Conservation (phyloP, 92 coral and sea anemone genomes). For the Hydrozoanthus gracilis region DNA sequence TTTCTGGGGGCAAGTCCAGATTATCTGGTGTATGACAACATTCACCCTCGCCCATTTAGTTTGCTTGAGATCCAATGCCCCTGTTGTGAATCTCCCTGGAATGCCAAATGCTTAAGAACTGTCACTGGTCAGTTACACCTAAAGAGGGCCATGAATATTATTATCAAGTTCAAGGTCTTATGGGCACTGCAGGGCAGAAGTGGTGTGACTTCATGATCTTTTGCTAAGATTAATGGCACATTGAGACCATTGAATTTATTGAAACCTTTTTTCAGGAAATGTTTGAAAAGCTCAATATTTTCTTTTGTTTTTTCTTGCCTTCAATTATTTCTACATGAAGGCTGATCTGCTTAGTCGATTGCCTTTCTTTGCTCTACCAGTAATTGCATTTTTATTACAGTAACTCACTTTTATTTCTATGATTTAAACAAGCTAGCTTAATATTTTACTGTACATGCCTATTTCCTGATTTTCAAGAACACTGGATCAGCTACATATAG, state of each 20-base stretch:
- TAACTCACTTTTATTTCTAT: background rate
- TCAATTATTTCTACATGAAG: slow-evolving; percentile 9
- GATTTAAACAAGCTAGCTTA: background rate
- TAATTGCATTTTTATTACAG: background rate
- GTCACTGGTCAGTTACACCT: slow-evolving; percentile 32
- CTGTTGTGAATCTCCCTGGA: slow-evolving; percentile 4
- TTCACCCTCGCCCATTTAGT: slow-evolving; percentile 12
- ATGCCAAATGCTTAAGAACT: slow-evolving; percentile 33
- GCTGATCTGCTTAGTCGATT: background rate
- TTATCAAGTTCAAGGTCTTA: slow-evolving; percentile 47
- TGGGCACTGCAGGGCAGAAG: slow-evolving; percentile 44
- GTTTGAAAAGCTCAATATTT: slow-evolving; percentile 30
- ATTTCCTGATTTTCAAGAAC: background rate
- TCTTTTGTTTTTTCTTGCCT: slow-evolving; percentile 44
- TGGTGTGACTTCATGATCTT: slow-evolving; percentile 52
- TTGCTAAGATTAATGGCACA: slow-evolving; percentile 48
- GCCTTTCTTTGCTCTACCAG: background rate
- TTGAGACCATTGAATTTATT: slow-evolving; percentile 44
- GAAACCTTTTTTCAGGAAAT: slow-evolving; percentile 26
- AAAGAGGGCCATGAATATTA: slow-evolving; percentile 43
- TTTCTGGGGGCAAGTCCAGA: slow-evolving; percentile 38
- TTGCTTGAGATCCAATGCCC: slow-evolving; percentile 37
- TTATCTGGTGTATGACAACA: slow-evolving; percentile 19
- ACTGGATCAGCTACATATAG: background rate
- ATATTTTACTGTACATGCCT: background rate